Base-by-base conservation (phyloP, 1,140 invertebrate genomes). In the Neuroterus valhalla region DNA sequence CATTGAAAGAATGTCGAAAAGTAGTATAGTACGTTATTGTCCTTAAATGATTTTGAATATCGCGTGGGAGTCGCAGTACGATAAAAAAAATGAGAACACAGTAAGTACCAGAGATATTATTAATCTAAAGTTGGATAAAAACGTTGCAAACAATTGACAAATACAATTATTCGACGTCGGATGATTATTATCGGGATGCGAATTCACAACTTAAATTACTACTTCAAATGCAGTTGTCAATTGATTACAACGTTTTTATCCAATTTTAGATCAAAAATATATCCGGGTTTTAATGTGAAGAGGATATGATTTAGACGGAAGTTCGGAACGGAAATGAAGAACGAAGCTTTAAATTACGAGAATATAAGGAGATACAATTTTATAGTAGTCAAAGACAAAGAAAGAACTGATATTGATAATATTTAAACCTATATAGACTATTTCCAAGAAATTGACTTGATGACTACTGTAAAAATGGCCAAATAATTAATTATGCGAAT, bases 401-500 rank as follows among this genome's bases (percentile, higher is more conserved):
- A 86, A 83, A 82, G 81, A 82, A 82, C 81, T 85, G 84, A 85
- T 85, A 84, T 81, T 83, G 82, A 85, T 85, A 85, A 83, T 79
- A 83, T 79, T 79, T 79, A 82, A 48, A 70, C 21, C 19, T 70
- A 48, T 80, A 78, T 83, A 83, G 81, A 81, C 78, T 31, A 45
- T 78, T 78, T 78, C 70, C 78, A 80, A 81, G 73, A 83, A 81
- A 80, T 81, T 81, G 78, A 82, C 77, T 74, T 75, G 86, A 62
- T 89, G 88, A 89, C 88, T 89, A 90, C 84, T 89, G 88, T 90
- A 89, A 89, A 89, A 89, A 90, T 87, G 87, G 89, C 89, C 89
- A 90, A 90, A 90, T 89, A 90, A 90, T 87, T 62, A 62, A 87
- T 86, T 86, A 86, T 82, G 87, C 89, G 87, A 86, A 85, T 87